Evolutionary conservation across 2,797 vertebrate genomes (phyloP).

Genomic region (Dendrocincla fuliginosa): DNA sequence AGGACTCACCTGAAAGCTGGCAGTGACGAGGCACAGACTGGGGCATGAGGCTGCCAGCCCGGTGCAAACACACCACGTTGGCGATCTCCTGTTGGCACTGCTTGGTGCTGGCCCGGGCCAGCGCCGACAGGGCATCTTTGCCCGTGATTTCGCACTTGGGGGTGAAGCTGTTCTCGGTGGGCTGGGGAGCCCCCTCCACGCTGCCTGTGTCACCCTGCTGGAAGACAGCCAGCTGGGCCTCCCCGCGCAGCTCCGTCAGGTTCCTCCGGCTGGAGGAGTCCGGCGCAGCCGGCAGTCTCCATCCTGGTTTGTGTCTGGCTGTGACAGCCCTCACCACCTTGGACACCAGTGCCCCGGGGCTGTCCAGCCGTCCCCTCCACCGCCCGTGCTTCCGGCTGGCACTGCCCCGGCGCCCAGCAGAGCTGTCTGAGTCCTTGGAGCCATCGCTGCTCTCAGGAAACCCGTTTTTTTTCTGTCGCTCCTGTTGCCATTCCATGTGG

Average conservation of each 20-base stretch:
- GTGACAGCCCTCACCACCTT: conserved; percentile 80
- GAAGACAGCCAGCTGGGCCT: conserved; percentile 72
- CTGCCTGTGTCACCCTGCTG: conserved; percentile 91
- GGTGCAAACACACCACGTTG: conserved; percentile 93
- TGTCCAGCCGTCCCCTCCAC: conserved; percentile 79
- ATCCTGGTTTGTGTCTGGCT: conserved; percentile 68
- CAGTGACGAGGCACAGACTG: conserved; percentile 88
- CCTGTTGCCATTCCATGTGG: conserved; percentile 70
- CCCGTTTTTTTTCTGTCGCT: conserved; percentile 85
- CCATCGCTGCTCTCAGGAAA: conserved; percentile 87
- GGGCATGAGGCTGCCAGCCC: conserved; percentile 91
- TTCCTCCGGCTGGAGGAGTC: conserved; percentile 88
- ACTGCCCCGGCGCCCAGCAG: conserved; percentile 81
- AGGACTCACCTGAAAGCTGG: conserved; percentile 86
- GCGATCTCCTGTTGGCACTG: conserved; percentile 95
- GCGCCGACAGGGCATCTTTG: conserved; percentile 92
- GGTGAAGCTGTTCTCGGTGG: conserved; percentile 85
- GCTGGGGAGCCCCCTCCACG: conserved; percentile 90
- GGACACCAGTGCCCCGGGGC: conserved; percentile 72
- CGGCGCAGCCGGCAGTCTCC: conserved; percentile 52
- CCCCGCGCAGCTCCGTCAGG: conserved; percentile 73
- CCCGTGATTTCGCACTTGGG: conserved; percentile 92
- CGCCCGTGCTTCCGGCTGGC: conserved; percentile 78
- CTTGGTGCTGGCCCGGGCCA: conserved; percentile 88
- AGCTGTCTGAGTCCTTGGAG: conserved; percentile 81